These are phyloP conservation scores for Coluber constrictor DNA, from an alignment of 2,797 vertebrate species.

Conservation along the genomic window DNA sequence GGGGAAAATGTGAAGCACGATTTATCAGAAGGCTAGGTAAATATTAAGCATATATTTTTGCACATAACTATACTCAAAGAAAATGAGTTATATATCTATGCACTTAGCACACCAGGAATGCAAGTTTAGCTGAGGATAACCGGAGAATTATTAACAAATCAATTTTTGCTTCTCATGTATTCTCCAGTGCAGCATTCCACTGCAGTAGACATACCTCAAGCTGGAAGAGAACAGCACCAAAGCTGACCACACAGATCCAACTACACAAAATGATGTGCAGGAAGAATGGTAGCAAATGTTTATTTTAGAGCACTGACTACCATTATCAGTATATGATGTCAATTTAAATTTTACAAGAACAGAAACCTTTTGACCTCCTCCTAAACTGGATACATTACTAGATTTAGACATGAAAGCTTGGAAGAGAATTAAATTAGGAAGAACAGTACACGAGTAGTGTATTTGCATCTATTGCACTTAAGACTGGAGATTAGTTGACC, in stretches of 20 bases:
- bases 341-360: conserved; percentile 71
- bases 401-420: conserved; percentile 65
- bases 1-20: not conserved
- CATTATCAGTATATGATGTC: conserved; percentile 59
- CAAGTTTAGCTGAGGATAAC: conserved; percentile 39
- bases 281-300: conserved; percentile 45
- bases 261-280: conserved; percentile 44
- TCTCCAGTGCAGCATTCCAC: conserved; percentile 37
- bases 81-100: not conserved
- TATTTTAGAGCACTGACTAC: conserved; percentile 56
- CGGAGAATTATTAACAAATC: conserved; percentile 20
- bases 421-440: conserved; percentile 72
- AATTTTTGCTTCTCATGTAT: conserved; percentile 27
- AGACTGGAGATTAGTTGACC: conserved; percentile 71
- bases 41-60: not conserved
- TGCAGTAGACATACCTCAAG: conserved; percentile 30
- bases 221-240: conserved; percentile 23
- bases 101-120: not conserved
- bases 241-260: conserved; percentile 14
- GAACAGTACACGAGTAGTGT: conserved; percentile 60
- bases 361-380: conserved; percentile 66
- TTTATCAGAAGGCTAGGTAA: not conserved
- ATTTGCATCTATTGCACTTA: conserved; percentile 74
- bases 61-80: not conserved
- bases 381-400: conserved; percentile 69